These are phyloP conservation scores for Chloroceryle inda DNA, from an alignment of 2,797 vertebrate species.

Conservation along the genomic window DNA sequence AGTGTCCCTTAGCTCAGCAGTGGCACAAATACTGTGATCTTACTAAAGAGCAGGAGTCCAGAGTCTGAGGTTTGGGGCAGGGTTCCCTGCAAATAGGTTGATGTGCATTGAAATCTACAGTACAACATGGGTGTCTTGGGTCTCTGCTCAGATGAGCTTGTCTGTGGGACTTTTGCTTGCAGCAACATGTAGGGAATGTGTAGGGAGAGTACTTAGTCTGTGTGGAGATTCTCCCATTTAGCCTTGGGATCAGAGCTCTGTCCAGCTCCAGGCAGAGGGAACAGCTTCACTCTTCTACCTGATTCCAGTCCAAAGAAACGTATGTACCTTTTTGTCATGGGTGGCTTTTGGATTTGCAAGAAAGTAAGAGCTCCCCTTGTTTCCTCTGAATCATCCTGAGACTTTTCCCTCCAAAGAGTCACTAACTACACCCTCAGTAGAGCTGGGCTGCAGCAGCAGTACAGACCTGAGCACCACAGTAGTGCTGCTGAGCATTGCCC, in stretches of 20 bases:
- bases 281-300: neutral
- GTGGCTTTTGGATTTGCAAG: neutral
- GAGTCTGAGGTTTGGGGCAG: neutral
- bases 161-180: neutral
- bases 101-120: neutral
- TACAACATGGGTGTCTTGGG: neutral
- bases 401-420: neutral
- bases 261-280: neutral
- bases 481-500: neutral
- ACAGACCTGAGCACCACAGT: neutral
- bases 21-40: neutral
- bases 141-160: neutral
- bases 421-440: neutral
- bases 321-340: neutral
- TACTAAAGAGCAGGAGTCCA: neutral
- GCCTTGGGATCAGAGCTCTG: neutral
- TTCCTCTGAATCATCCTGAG: neutral
- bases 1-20: slow-evolving; percentile 57
- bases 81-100: neutral
- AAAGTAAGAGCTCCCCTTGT: neutral
- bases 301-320: neutral
- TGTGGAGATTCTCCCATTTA: neutral
- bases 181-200: neutral
- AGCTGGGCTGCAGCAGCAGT: neutral
- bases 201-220: neutral